Percentiles rank a stretch among this genome's conserved stretches.
Conservation (phyloP, 2,888 invertebrate species). For the Rhamphomyia laevipes region DNA sequence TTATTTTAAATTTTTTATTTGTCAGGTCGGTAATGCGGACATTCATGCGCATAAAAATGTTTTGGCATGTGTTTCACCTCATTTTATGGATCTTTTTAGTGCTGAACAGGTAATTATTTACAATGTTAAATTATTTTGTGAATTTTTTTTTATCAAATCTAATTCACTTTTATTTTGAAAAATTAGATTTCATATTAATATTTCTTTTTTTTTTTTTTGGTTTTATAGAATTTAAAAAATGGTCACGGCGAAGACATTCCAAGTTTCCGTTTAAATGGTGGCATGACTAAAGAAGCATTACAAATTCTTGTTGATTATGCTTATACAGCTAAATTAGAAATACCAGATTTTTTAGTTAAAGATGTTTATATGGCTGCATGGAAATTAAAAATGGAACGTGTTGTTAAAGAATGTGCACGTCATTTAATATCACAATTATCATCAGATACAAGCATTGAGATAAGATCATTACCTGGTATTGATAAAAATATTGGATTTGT, state of each 20-base stretch:
- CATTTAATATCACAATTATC: constrained; percentile 55
- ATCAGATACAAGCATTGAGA: constrained; percentile 46
- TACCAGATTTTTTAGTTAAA: constrained; percentile 46
- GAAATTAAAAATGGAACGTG: constrained; percentile 62
- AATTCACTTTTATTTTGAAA: not conserved
- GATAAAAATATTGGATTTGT: constrained; percentile 47
- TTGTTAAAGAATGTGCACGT: constrained; percentile 57
- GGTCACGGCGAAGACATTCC: constrained; percentile 32
- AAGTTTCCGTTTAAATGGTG: constrained; percentile 48
- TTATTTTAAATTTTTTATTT: constrained; percentile 10
- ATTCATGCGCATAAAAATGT: constrained; percentile 68
- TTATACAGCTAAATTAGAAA: constrained; percentile 59
- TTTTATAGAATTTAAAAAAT: constrained; percentile 22
- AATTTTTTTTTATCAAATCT: not conserved
- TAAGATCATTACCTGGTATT: constrained; percentile 49
- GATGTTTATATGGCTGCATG: constrained; percentile 70
- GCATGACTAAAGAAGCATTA: constrained; percentile 54
- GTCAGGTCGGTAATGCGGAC: constrained; percentile 54
- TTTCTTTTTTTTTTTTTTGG: not conserved
- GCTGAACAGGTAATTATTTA: constrained; percentile 39
- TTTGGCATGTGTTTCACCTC: constrained; percentile 64
- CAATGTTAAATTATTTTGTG: not conserved
- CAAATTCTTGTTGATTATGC: constrained; percentile 69
- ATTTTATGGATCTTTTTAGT: constrained; percentile 62
- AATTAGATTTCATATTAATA: not conserved